phyloP scores from a whole-genome alignment of 1,140 invertebrate species.

The Macrocentrus cingulum region DNA sequence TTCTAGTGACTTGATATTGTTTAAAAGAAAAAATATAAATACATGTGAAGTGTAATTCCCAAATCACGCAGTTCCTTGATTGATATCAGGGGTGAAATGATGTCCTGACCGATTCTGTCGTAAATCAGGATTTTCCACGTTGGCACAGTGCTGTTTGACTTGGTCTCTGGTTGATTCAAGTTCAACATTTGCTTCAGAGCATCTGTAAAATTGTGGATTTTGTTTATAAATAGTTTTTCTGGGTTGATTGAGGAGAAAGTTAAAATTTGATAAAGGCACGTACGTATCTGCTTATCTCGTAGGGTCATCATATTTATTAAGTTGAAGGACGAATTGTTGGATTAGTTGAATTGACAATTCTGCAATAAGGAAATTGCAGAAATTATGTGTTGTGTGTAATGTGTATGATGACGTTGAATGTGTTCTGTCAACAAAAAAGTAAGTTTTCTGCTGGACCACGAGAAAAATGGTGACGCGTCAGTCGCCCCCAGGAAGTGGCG shows the following conservation, averaged over 20 bases:
- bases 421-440: conserved; percentile 4
- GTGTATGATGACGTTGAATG: conserved; percentile 7
- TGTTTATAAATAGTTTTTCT: no score
- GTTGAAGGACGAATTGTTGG: no score
- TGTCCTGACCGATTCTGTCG: conserved; percentile 94
- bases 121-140: conserved; percentile 96
- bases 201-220: conserved; percentile 59
- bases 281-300: conserved; percentile 68
- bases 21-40: conserved; percentile 34
- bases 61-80: conserved; percentile 94
- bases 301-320: conserved; percentile 68
- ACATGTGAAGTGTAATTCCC: conserved; percentile 97
- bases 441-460: no score
- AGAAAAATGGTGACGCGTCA: no score
- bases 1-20: not conserved
- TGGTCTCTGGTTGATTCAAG: conserved; percentile 79
- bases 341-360: not conserved
- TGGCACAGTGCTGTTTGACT: conserved; percentile 76
- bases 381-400: no score
- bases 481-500: no score
- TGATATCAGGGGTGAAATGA: conserved; percentile 94
- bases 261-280: conserved; percentile 20
- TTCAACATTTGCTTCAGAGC: conserved; percentile 93
- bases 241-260: no score
- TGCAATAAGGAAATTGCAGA: not conserved